Conservation (phyloP, 2,113 vertebrate species). For the Cepphus grylle region DNA sequence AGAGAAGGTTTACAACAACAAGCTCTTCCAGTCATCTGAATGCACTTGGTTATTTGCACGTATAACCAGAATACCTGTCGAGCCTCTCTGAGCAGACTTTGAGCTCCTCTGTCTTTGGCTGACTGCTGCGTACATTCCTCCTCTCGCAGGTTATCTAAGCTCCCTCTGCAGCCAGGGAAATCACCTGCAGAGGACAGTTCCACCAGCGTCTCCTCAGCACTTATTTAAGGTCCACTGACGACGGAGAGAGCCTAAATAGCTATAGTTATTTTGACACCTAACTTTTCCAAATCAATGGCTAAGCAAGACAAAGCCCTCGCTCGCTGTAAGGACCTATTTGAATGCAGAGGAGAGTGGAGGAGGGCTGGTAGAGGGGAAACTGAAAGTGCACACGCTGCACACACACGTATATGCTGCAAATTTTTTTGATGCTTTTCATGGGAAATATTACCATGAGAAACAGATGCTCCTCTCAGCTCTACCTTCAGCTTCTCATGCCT, state of each 20-base stretch:
- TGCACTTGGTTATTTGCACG: neutral
- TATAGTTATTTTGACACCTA: neutral
- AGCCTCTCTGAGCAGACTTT: neutral
- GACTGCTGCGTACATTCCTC: neutral
- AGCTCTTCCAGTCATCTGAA: neutral
- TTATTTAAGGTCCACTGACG: neutral
- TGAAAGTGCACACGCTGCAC: neutral
- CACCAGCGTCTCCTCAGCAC: neutral
- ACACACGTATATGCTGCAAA: neutral
- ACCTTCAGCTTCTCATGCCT: neutral
- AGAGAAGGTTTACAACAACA: neutral
- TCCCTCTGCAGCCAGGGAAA: neutral
- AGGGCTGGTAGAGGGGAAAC: neutral
- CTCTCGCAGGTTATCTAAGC: neutral
- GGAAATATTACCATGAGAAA: neutral
- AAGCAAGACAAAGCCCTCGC: neutral
- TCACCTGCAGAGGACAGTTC: neutral
- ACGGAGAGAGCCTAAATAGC: neutral
- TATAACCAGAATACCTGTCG: neutral
- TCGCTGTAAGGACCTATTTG: neutral
- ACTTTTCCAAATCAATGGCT: neutral
- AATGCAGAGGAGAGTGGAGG: neutral
- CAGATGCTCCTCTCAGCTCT: neutral
- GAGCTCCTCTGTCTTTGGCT: neutral
- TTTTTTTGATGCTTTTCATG: neutral